These are phyloP conservation scores for Meta bourneti DNA, from an alignment of 2,888 invertebrate species.

Conservation along the genomic window DNA sequence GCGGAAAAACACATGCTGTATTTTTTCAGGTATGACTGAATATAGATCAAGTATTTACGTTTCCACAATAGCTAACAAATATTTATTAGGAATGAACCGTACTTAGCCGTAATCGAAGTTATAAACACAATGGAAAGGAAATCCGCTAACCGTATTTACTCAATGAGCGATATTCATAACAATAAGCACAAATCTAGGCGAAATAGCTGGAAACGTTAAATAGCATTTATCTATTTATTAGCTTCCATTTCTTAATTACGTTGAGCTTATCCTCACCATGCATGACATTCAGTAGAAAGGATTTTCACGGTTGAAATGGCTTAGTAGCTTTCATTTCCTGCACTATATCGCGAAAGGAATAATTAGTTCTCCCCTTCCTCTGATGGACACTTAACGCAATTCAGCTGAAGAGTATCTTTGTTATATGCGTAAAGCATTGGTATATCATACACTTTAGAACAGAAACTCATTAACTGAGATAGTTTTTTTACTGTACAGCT, in stretches of 20 bases:
- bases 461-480: no score
- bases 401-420: no score
- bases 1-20: no score
- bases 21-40: no score
- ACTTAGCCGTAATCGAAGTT: not conserved
- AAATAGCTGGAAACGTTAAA: not conserved
- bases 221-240: constrained; percentile 19
- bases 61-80: no score
- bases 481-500: no score
- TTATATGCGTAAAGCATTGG: no score
- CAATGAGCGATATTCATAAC: not conserved
- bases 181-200: not conserved
- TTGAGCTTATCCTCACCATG: not conserved
- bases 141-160: not conserved
- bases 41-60: no score
- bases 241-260: constrained; percentile 9
- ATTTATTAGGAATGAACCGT: not conserved
- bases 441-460: no score
- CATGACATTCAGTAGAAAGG: not conserved
- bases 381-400: not conserved
- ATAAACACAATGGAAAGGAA: not conserved
- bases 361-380: not conserved
- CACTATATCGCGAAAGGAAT: not conserved
- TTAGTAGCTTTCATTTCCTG: not conserved
- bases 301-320: not conserved